Evolutionary conservation across 2,888 invertebrate species (phyloP), one percentile per base, ranked within the genome.

Genomic region (Orthosia gothica): DNA sequence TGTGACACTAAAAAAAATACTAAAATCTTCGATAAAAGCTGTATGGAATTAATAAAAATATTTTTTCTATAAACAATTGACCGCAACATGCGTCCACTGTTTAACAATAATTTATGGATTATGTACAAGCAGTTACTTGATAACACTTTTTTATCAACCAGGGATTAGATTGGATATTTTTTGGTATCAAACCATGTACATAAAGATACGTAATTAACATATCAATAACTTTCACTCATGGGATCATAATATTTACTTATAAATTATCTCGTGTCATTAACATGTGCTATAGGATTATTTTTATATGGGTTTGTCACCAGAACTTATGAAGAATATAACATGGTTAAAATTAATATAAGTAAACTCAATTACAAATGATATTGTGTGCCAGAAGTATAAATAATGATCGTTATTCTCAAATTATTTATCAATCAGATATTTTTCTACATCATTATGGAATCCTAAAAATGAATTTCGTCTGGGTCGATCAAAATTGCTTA

Each of bases 121-220:
- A 77, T 80, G 66, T 71, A 79, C 63, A 77, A 69, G 73, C 64
- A 57, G 50, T 59, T 66, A 68, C 58, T 69, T 16, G 88, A 86
- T 87, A 85, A 74, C 55, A 68, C 7, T 70, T 68, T 74, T 70
- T 82, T 87, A 87, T 87, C 87, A 68, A 50, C 16, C 32, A 66
- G 74, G 72, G 88, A 88, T 87, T 79, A 88, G 82, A 88, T 88
- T 88, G 69, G 70, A 69, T 79, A 79, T 84, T 82, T 84, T 82
- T 82, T 80, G 62, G 75, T 81, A 85, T 79, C 70, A 78, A 68
- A 75, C 71, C 61, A 59, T 76, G 75, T 74, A 66, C 70, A 74
- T 72, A 70, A 55, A 74, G 69, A 79, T 77, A 79, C 59, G 55
- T 68, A 76, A 82, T 84, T 81, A 85, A 74, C 69, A 71, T 80